Percentiles rank a stretch among this genome's conserved stretches.
Conservation (phyloP, 1,140 invertebrate genomes). For the Eciton burchellii region DNA sequence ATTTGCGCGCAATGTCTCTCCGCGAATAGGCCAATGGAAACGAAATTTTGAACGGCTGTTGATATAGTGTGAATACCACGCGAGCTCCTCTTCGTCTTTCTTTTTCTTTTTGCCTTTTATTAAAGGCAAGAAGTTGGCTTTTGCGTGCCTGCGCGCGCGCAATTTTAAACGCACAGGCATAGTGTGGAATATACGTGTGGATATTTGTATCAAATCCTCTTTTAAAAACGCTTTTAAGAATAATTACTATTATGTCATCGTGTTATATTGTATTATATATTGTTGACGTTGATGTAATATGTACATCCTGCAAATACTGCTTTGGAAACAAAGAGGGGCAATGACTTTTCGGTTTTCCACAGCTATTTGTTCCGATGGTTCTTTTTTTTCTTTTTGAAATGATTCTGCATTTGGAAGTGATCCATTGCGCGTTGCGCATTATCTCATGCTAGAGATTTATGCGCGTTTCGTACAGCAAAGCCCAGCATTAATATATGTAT, state of each 20-base stretch:
- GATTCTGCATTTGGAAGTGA: constrained; percentile 33
- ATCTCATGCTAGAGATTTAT: constrained; percentile 16
- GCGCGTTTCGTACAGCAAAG: not conserved
- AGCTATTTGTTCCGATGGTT: not conserved
- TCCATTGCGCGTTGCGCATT: not conserved
- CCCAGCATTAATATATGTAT: constrained; percentile 16
- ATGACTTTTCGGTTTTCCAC: constrained; percentile 1
- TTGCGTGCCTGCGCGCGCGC: not conserved
- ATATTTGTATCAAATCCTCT: not conserved
- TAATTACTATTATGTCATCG: no score
- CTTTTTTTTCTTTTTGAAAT: no score
- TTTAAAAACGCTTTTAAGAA: not conserved
- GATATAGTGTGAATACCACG: not conserved
- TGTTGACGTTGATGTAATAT: not conserved
- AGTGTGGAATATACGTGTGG: not conserved
- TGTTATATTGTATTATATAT: not conserved
- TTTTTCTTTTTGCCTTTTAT: no score
- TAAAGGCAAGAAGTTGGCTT: not conserved
- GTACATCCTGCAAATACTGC: not conserved
- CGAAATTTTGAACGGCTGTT: constrained; percentile 5
- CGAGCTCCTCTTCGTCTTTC: constrained; percentile 10
- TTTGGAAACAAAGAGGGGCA: not conserved
- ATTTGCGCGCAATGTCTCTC: not conserved
- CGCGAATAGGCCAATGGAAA: not conserved
- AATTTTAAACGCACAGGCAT: not conserved